Conservation (phyloP, 2,113 vertebrate species). For the Campylorhamphus procurvoides region DNA sequence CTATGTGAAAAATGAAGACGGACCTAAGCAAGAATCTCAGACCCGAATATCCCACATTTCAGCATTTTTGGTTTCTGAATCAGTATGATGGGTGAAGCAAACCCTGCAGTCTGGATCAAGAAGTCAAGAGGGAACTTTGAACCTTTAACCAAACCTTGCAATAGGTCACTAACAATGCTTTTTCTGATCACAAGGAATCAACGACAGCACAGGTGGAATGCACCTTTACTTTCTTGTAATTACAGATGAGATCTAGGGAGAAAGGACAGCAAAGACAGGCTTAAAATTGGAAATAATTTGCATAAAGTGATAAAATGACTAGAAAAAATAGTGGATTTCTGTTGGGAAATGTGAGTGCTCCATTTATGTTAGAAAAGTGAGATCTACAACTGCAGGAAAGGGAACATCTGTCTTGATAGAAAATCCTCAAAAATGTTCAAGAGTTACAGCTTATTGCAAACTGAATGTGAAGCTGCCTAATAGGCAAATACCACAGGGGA, state of each 20-base stretch:
- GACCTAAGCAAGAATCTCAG: neutral
- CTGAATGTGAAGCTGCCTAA: neutral
- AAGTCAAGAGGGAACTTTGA: neutral
- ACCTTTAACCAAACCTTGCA: neutral
- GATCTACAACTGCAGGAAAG: neutral
- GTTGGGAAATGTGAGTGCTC: neutral
- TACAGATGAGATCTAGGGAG: neutral
- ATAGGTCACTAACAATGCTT: neutral
- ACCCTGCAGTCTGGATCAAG: neutral
- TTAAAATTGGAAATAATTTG: neutral
- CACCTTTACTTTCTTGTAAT: neutral
- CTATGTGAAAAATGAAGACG: neutral
- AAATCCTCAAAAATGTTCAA: neutral
- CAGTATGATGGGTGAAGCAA: neutral
- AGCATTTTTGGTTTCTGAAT: neutral
- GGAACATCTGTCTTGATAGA: neutral
- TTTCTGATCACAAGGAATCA: neutral
- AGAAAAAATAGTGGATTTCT: neutral
- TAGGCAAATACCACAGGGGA: neutral
- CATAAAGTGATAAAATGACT: neutral
- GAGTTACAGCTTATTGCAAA: neutral
- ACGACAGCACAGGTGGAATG: neutral
- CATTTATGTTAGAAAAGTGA: neutral
- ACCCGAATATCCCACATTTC: neutral
- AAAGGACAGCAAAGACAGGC: neutral